A percentile compares a stretch with the other conserved stretches of the same genome.
phyloP scores from a whole-genome alignment of 2,113 vertebrate species.

The Menidia beryllina region DNA sequence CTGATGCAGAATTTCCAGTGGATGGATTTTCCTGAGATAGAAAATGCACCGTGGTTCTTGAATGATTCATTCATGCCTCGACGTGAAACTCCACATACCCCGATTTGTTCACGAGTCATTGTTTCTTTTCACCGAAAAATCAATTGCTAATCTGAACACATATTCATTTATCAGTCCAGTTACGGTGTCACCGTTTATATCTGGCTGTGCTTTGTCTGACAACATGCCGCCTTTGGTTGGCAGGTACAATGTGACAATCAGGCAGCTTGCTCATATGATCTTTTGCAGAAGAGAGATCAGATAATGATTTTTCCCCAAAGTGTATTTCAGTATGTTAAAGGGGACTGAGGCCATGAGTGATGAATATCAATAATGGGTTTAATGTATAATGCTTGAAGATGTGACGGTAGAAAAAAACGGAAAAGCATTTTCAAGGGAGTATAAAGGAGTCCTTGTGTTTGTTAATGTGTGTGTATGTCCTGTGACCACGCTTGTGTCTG shows the following conservation, averaged over 20 bases:
- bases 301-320: slow-evolving; percentile 2
- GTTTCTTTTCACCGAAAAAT: slow-evolving; percentile 40
- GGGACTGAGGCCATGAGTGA: not conserved
- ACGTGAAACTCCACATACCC: slow-evolving; percentile 6
- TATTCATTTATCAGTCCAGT: slow-evolving; percentile 32
- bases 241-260: not conserved
- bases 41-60: slow-evolving; percentile 5
- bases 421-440: slow-evolving; percentile 3
- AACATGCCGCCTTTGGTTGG: not conserved
- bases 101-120: slow-evolving; percentile 36
- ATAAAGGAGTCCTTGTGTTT: slow-evolving; percentile 56
- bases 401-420: slow-evolving; percentile 1
- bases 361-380: not conserved
- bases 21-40: not conserved
- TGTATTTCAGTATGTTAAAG: not conserved
- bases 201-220: not conserved
- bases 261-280: not conserved
- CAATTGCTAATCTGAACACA: slow-evolving; percentile 29
- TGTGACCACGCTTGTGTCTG: slow-evolving; percentile 71
- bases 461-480: slow-evolving; percentile 45
- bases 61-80: slow-evolving; percentile 32
- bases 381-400: slow-evolving; percentile 4
- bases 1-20: not conserved
- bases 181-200: slow-evolving; percentile 2
- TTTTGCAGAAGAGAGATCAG: not conserved